Evolutionary conservation across 2,888 invertebrate genomes (phyloP).

Genomic region (Elegia similella): DNA sequence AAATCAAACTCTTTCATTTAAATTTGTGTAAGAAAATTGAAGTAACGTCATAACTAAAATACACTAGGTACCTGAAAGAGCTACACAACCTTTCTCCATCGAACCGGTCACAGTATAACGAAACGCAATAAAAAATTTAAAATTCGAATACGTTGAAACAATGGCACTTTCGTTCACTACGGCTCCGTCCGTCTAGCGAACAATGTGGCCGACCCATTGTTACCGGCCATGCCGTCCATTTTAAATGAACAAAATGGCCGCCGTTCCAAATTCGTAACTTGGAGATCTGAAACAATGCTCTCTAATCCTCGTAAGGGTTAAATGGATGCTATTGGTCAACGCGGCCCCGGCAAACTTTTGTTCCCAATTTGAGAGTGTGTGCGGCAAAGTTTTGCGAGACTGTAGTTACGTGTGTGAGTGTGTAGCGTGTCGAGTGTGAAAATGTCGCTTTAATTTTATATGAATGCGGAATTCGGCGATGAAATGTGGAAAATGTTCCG

Average conservation of each 20-base stretch:
- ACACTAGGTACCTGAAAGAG: neutral
- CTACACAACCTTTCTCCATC: neutral
- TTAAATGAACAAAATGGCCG: slow-evolving; percentile 80
- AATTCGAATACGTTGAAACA: slow-evolving; percentile 71
- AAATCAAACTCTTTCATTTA: too few species aligned
- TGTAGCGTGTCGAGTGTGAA: slow-evolving; percentile 9
- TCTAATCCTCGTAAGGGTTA: slow-evolving; percentile 73
- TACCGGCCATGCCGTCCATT: slow-evolving; percentile 79
- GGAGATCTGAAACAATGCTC: slow-evolving; percentile 74
- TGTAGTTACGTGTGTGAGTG: slow-evolving; percentile 18
- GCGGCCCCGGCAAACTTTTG: slow-evolving; percentile 49
- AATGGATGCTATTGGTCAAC: slow-evolving; percentile 79
- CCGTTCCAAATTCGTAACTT: slow-evolving; percentile 62
- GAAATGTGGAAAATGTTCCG: neutral
- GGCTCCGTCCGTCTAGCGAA: slow-evolving; percentile 62
- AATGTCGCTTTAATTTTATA: slow-evolving; percentile 13
- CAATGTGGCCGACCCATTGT: slow-evolving; percentile 75
- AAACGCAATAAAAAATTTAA: slow-evolving; percentile 46
- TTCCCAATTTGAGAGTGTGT: slow-evolving; percentile 38
- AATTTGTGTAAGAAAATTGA: too few species aligned
- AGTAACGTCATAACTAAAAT: neutral
- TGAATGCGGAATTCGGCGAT: neutral
- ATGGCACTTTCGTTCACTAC: slow-evolving; percentile 62
- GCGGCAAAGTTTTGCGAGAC: slow-evolving; percentile 35
- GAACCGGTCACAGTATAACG: slow-evolving; percentile 13